Evolutionary conservation across 1,140 invertebrate genomes (phyloP), one percentile per base, ranked within the genome.

Genomic region (Drosophila sp.): DNA sequence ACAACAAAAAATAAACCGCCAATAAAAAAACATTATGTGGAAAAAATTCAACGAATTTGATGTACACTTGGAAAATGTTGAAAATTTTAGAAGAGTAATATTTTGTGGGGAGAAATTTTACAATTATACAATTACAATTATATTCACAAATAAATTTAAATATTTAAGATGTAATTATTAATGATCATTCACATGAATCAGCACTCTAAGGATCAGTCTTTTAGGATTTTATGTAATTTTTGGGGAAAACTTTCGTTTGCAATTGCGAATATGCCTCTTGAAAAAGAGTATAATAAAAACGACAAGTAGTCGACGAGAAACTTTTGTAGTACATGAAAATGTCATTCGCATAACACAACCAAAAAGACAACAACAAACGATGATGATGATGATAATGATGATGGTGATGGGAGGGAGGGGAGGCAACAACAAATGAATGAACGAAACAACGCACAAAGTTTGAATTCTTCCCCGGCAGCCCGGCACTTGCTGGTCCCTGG

Each of bases 261-360:
- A 25, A 54, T 25, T 29, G 47, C 7, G 2, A 3, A 32, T 56
- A 1, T 35, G 8, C 55, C 30, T 2, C 10, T 23, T 23, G 3
- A 10, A 10, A 50, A 8, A 65, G 65, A 40, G 69, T 60, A 87
- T 72, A 61, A 65, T 69, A 67, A 80, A 80, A 84, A 78, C 80
- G 76, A 89, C 80, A 79, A 89, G 84, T 80, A 82, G 72, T 74
- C 85, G 80, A 89, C 85, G 80, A 89, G 76, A 87, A 87, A 87
- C 79, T 87, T 87, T 87, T 86, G 83, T 86, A 87, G 84, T 84
- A 87, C 83, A 87, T 89, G 83, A 63, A 87, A 87, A 87, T 87
- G 83, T 87, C 83, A 87, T 87, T 87, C 83, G 84, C 76, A 89
- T 89, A 89, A 87, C 84, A 86, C 66, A 70, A 70, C 56, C 73